Percentiles rank a stretch among this genome's conserved stretches.
Evolutionary conservation across 2,888 invertebrate species (phyloP).

Genomic region (Trimorus sp.): DNA sequence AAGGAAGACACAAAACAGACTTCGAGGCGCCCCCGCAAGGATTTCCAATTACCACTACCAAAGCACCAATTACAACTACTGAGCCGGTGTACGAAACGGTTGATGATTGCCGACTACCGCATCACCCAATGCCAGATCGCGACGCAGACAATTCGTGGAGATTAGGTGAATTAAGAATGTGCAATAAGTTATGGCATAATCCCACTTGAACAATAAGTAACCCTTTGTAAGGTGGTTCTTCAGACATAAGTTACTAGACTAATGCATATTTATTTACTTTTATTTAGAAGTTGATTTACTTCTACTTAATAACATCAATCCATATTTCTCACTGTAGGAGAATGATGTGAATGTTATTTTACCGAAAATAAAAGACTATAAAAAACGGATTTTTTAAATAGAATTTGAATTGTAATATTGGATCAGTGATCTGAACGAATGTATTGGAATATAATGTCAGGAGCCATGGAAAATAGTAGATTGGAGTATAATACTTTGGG

Average conservation of each 20-base stretch:
- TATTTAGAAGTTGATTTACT: too few relatives aligned
- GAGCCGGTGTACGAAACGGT: constrained; percentile 72
- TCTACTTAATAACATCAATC: too few relatives aligned
- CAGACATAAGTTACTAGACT: too few relatives aligned
- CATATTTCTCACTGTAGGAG: too few relatives aligned
- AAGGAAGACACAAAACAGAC: too few relatives aligned
- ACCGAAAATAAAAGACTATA: too few relatives aligned
- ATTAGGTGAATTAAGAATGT: constrained; percentile 83
- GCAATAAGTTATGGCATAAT: background rate
- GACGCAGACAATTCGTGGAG: constrained; percentile 84
- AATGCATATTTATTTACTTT: too few relatives aligned
- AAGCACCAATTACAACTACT: constrained; percentile 69
- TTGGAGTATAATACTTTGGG: constrained; percentile 86
- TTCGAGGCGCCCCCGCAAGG: constrained; percentile 75
- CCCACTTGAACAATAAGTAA: background rate
- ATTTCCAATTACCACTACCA: constrained; percentile 67
- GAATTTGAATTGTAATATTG: too few relatives aligned
- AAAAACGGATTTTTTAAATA: too few relatives aligned
- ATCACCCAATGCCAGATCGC: constrained; percentile 82
- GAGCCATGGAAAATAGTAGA: constrained; percentile 87
- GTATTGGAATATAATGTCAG: constrained; percentile 77
- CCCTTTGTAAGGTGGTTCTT: too few relatives aligned
- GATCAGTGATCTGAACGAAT: too few relatives aligned
- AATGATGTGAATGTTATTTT: too few relatives aligned
- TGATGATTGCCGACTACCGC: constrained; percentile 83